These are phyloP conservation scores for Pseudomugil gertrudae DNA, from an alignment of 2,797 vertebrate genomes.

Conservation along the genomic window DNA sequence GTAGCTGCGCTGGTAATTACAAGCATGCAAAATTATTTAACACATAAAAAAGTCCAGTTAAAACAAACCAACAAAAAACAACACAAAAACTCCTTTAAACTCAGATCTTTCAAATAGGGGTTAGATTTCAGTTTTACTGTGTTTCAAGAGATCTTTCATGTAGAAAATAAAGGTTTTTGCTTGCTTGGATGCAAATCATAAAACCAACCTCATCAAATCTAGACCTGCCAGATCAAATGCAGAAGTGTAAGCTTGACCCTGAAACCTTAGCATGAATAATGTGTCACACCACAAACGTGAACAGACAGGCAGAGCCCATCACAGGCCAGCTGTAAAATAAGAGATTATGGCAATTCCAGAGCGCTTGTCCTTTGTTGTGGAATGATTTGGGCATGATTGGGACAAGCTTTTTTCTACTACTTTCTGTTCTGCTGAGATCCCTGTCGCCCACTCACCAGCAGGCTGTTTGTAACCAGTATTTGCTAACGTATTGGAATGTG, in stretches of 20 bases:
- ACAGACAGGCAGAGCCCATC: constrained; percentile 39
- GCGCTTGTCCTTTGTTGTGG: constrained; percentile 77
- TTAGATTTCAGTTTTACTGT: not conserved
- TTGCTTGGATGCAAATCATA: constrained; percentile 18
- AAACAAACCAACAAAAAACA: too few relatives aligned
- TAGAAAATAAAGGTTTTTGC: constrained; percentile 5
- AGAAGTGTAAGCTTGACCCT: constrained; percentile 39
- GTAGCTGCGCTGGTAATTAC: not conserved
- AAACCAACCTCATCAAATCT: constrained; percentile 44
- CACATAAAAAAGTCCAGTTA: not conserved
- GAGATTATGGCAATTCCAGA: constrained; percentile 70
- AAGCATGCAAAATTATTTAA: not conserved
- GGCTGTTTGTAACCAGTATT: constrained; percentile 69
- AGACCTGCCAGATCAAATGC: constrained; percentile 52
- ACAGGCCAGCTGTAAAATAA: constrained; percentile 71
- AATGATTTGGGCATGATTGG: constrained; percentile 77
- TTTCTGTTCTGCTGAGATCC: constrained; percentile 55
- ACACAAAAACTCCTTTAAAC: not conserved
- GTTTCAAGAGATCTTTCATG: not conserved
- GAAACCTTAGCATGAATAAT: constrained; percentile 44
- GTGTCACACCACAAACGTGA: constrained; percentile 34
- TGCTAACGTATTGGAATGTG: constrained; percentile 63
- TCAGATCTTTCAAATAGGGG: not conserved
- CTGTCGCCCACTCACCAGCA: constrained; percentile 67
- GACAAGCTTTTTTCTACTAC: constrained; percentile 56